These are phyloP conservation scores for Flexamia atlantica DNA, from an alignment of 2,888 invertebrate species.

Conservation along the genomic window DNA sequence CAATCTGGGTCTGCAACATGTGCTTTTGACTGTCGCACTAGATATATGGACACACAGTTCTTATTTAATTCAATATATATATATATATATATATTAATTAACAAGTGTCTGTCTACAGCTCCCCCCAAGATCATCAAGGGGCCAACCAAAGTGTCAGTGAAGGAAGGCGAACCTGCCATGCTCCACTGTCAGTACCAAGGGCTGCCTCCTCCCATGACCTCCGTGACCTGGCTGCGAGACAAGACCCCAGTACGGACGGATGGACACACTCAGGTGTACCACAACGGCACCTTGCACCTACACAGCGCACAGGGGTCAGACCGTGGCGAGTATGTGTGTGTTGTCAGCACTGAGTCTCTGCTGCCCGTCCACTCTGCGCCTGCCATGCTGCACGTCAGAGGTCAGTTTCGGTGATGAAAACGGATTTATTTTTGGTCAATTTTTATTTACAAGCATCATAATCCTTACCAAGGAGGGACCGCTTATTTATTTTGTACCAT, in stretches of 20 bases:
- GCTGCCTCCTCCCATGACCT: constrained; percentile 78
- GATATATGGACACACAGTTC: too few relatives aligned
- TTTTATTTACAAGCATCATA: too few relatives aligned
- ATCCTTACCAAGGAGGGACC: too few relatives aligned
- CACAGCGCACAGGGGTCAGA: constrained; percentile 77
- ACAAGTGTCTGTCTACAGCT: constrained; percentile 74
- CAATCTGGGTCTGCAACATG: neutral
- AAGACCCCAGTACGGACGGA: constrained; percentile 75
- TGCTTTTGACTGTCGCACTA: too few relatives aligned
- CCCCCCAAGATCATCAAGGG: constrained; percentile 79
- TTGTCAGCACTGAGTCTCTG: constrained; percentile 81
- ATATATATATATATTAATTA: too few relatives aligned
- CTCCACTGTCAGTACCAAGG: constrained; percentile 81
- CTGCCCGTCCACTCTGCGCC: constrained; percentile 78
- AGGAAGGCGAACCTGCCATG: constrained; percentile 82
- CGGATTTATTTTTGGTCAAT: too few relatives aligned
- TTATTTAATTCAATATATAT: too few relatives aligned
- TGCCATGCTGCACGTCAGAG: constrained; percentile 80
- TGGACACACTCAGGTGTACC: constrained; percentile 64
- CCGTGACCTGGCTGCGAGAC: constrained; percentile 84
- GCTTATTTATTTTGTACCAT: too few relatives aligned
- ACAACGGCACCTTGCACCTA: constrained; percentile 78
- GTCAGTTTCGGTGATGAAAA: too few relatives aligned
- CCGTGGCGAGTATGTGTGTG: constrained; percentile 83
- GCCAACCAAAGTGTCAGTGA: constrained; percentile 78